These are phyloP conservation scores for Siniperca chuatsi DNA, from an alignment of 2,113 vertebrate genomes.

Conservation along the genomic window DNA sequence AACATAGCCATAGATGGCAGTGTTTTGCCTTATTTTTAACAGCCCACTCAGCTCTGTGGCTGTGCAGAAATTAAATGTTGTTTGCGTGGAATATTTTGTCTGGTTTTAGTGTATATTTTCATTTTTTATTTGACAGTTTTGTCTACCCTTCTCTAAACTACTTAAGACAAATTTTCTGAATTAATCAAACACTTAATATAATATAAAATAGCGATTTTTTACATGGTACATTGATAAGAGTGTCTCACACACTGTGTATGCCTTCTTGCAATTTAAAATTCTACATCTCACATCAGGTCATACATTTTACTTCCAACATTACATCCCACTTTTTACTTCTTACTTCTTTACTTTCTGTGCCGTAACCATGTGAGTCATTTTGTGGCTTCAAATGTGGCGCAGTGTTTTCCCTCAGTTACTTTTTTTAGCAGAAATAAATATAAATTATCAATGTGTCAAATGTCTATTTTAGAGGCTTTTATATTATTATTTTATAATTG, in stretches of 20 bases:
- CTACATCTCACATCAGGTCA: not conserved
- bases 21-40: conserved; percentile 87
- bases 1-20: conserved; percentile 93
- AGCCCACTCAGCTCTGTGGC: conserved; percentile 61
- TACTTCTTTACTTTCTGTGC: not conserved
- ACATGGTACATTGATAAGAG: not conserved
- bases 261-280: conserved; percentile 12
- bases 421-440: not conserved
- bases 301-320: not conserved
- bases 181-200: conserved; percentile 2
- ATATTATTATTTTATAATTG: not conserved
- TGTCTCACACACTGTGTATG: not conserved
- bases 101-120: conserved; percentile 16
- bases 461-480: not conserved
- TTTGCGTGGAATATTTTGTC: conserved; percentile 39
- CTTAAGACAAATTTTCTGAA: not conserved
- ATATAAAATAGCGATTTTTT: not conserved
- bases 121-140: conserved; percentile 21
- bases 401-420: not conserved
- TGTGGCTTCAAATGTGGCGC: not conserved
- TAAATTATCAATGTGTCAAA: not conserved
- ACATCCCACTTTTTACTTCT: not conserved
- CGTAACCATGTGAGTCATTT: not conserved
- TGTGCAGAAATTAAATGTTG: conserved; percentile 48
- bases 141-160: conserved; percentile 1